Evolutionary conservation across 2,888 invertebrate genomes (phyloP).

Genomic region (Orthonevra nobilis): DNA sequence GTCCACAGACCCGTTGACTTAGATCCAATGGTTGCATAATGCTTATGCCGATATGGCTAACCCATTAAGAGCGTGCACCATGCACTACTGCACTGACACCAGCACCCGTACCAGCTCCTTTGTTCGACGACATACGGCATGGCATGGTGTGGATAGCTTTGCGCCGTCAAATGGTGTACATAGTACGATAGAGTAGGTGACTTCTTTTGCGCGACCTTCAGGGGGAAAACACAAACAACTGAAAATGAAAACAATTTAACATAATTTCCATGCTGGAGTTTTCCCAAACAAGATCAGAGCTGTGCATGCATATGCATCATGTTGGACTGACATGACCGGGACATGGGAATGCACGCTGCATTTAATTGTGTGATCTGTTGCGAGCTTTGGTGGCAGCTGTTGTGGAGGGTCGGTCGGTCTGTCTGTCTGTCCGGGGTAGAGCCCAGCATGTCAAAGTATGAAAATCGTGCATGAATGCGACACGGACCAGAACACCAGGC

Average conservation of each 20-base stretch:
- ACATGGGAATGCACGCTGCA: slow-evolving; percentile 59
- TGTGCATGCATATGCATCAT: slow-evolving; percentile 43
- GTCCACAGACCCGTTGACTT: slow-evolving; percentile 63
- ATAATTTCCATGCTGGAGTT: slow-evolving; percentile 60
- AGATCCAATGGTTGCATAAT: slow-evolving; percentile 59
- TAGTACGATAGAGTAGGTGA: too few relatives aligned
- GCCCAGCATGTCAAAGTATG: slow-evolving; percentile 18
- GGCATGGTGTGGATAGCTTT: slow-evolving; percentile 42
- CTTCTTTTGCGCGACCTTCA: slow-evolving; percentile 66
- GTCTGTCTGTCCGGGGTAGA: slow-evolving; percentile 15
- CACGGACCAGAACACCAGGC: slow-evolving; percentile 43
- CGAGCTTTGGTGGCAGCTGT: slow-evolving; percentile 13
- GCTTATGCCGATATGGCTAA: slow-evolving; percentile 48
- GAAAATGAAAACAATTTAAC: slow-evolving; percentile 48
- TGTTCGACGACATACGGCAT: slow-evolving; percentile 52
- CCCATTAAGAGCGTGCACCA: slow-evolving; percentile 39
- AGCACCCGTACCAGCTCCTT: slow-evolving; percentile 7
- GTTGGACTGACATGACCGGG: slow-evolving; percentile 45
- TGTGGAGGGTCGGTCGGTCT: slow-evolving; percentile 24
- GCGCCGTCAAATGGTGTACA: slow-evolving; percentile 24
- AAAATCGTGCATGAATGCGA: slow-evolving; percentile 54
- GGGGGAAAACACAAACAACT: slow-evolving; percentile 23
- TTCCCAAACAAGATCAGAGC: slow-evolving; percentile 60
- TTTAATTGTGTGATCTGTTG: slow-evolving; percentile 59
- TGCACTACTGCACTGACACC: not conserved